Percentiles rank a stretch among this genome's conserved stretches.
These are phyloP conservation scores for Paracanthobrama guichenoti DNA, from an alignment of 2,113 vertebrate species.

Conservation along the genomic window DNA sequence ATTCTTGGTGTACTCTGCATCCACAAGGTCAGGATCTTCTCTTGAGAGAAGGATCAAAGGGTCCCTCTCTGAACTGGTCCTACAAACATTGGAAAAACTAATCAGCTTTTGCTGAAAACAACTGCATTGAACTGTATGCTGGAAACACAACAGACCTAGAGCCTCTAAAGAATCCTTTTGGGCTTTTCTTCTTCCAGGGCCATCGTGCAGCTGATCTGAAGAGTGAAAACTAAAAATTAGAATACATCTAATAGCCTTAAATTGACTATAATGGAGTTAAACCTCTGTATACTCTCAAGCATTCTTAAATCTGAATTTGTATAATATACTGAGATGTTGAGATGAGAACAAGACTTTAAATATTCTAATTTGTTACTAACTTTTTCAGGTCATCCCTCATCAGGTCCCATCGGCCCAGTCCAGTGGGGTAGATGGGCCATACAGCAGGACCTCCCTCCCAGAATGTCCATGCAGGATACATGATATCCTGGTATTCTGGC, in stretches of 20 bases:
- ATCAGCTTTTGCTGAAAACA: neutral
- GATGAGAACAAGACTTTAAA: neutral
- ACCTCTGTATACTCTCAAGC: neutral
- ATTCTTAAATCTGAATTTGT: neutral
- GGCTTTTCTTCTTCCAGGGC: conserved; percentile 91
- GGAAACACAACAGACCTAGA: conserved; percentile 81
- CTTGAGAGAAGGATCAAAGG: conserved; percentile 93
- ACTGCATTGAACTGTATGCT: neutral
- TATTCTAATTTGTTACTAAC: conserved; percentile 65
- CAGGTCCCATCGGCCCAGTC: conserved; percentile 95
- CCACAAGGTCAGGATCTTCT: conserved; percentile 86
- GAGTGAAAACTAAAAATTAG: conserved; percentile 36
- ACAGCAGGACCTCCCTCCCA: conserved; percentile 99
- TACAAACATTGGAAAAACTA: conserved; percentile 54
- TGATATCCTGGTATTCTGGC: conserved; percentile 90
- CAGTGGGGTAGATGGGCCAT: conserved; percentile 97
- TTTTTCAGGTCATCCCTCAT: conserved; percentile 90
- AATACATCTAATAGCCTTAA: neutral
- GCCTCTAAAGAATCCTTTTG: conserved; percentile 93
- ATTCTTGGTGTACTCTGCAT: conserved; percentile 98
- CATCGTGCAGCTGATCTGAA: conserved; percentile 87
- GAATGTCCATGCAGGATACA: conserved; percentile 99
- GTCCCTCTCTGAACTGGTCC: conserved; percentile 95
- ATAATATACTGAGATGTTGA: too few species aligned
- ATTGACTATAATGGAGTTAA: neutral